These are phyloP conservation scores for Drosophila nr. fundita DNA, from an alignment of 2,888 invertebrate species.

Conservation along the genomic window DNA sequence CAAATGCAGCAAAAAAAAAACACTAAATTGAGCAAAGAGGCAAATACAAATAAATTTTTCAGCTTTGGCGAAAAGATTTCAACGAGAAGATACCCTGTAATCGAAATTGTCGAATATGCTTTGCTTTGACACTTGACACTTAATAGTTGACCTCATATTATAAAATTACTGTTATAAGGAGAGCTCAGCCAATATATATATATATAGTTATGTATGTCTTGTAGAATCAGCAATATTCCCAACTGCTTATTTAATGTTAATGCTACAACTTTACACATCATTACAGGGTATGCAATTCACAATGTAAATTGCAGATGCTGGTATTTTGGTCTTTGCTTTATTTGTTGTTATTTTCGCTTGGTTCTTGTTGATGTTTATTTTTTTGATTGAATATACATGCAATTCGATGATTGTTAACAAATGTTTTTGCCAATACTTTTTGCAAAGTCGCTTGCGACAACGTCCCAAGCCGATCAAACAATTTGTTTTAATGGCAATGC, in stretches of 20 bases:
- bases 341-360: conserved; percentile 16
- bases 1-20: conserved; percentile 25
- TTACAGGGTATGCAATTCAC: conserved; percentile 42
- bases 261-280: neutral
- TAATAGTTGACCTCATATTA: neutral
- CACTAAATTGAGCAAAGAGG: conserved; percentile 8
- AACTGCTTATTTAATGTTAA: neutral
- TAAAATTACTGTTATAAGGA: neutral
- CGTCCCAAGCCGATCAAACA: conserved; percentile 38
- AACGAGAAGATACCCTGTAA: neutral
- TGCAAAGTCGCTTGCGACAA: conserved; percentile 18
- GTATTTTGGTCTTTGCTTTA: conserved; percentile 33
- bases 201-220: neutral
- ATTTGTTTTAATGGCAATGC: conserved; percentile 68
- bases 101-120: neutral
- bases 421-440: conserved; percentile 65
- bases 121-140: neutral
- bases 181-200: neutral
- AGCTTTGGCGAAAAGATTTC: neutral
- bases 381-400: conserved; percentile 66
- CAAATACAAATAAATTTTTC: conserved; percentile 25
- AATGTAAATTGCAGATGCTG: conserved; percentile 57
- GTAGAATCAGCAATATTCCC: neutral
- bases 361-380: conserved; percentile 38
- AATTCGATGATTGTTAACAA: conserved; percentile 74